Percentiles rank a stretch among this genome's conserved stretches.
Evolutionary conservation across 2,797 vertebrate species (phyloP).

Genomic region (Melanotaenia maccullochi): DNA sequence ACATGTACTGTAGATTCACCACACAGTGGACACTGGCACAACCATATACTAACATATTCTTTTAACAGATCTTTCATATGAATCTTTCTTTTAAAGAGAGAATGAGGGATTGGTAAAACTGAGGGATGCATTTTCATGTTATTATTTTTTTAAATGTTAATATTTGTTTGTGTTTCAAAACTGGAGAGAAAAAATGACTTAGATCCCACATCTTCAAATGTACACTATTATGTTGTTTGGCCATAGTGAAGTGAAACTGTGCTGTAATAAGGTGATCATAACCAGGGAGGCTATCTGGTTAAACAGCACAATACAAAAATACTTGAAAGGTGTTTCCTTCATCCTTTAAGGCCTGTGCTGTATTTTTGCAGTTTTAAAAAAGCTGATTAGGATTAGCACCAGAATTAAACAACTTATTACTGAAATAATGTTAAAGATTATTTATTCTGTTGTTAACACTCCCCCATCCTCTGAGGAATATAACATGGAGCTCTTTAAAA

Average conservation of each 20-base stretch:
- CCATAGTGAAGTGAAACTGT: background rate
- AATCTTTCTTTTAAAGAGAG: conserved; percentile 2
- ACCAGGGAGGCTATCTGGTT: background rate
- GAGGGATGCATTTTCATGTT: background rate
- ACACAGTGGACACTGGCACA: conserved; percentile 9
- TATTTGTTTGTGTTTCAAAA: background rate
- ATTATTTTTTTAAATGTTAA: background rate
- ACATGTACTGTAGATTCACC: conserved; percentile 15
- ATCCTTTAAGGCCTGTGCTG: background rate
- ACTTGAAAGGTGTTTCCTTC: background rate
- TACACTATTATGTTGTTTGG: background rate
- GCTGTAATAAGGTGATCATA: background rate
- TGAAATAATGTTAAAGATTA: background rate
- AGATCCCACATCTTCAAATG: background rate
- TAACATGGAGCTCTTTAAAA: background rate
- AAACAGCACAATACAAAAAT: background rate
- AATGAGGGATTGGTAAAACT: background rate
- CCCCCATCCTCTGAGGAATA: background rate
- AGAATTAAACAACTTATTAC: background rate
- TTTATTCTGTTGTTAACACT: background rate
- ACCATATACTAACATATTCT: background rate
- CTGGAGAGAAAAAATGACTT: background rate
- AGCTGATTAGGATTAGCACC: background rate
- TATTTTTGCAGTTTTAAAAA: background rate
- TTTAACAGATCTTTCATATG: background rate